Conservation (phyloP, 2,888 invertebrate species). For the Heliothis peltigera region DNA sequence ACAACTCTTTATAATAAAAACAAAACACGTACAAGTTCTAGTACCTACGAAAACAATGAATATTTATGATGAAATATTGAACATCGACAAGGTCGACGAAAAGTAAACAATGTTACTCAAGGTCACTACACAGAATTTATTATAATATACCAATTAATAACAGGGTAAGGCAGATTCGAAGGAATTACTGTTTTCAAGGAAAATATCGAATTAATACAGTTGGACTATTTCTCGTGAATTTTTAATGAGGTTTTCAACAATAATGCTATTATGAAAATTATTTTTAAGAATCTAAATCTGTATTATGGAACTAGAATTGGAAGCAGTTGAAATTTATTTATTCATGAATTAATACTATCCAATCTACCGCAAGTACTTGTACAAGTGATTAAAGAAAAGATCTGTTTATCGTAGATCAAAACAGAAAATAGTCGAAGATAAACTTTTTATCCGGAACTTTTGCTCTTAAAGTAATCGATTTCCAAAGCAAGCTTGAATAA, state of each 20-base stretch:
- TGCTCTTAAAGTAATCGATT: too few relatives aligned
- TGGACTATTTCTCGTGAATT: background rate
- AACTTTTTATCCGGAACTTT: too few relatives aligned
- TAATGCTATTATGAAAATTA: background rate
- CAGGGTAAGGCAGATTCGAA: background rate
- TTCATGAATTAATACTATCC: too few relatives aligned
- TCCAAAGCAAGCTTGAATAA: too few relatives aligned
- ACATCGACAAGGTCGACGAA: constrained; percentile 1
- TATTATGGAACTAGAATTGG: too few relatives aligned
- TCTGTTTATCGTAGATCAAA: too few relatives aligned
- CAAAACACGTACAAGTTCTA: background rate
- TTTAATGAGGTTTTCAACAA: background rate
- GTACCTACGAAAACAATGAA: background rate
- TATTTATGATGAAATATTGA: background rate
- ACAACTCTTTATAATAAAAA: background rate
- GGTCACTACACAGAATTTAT: background rate
- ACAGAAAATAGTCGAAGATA: too few relatives aligned
- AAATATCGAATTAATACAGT: background rate
- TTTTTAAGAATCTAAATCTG: too few relatives aligned
- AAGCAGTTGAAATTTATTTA: too few relatives aligned
- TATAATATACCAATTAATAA: constrained; percentile 1
- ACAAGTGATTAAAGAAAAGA: too few relatives aligned
- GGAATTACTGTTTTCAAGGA: background rate
- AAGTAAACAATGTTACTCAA: background rate
- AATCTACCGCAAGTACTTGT: too few relatives aligned